Percentiles rank a stretch among this genome's conserved stretches.
phyloP scores from a whole-genome alignment of 2,797 vertebrate genomes.

The Paramormyrops hopkinsi region DNA sequence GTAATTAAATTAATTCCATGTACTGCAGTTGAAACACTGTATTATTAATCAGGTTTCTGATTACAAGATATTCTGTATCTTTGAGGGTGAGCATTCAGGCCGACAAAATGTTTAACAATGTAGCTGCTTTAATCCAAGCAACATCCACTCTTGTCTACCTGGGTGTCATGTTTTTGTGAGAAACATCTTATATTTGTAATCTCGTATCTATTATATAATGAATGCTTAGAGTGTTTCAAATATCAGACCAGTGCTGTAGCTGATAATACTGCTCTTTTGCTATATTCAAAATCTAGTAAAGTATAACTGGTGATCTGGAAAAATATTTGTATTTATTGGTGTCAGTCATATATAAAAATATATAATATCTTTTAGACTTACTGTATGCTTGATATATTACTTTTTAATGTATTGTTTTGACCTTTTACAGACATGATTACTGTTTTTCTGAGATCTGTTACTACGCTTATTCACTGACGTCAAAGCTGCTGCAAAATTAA shows the following conservation, averaged over 20 bases:
- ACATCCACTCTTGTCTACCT: neutral
- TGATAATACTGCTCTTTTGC: neutral
- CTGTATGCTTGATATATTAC: neutral
- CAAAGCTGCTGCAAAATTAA: neutral
- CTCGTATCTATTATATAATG: neutral
- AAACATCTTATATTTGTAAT: neutral
- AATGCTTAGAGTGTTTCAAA: neutral
- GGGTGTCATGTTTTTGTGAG: neutral
- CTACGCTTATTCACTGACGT: neutral
- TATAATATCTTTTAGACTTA: neutral
- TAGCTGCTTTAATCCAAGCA: neutral
- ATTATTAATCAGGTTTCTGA: constrained; percentile 1
- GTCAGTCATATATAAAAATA: neutral
- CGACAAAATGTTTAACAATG: neutral
- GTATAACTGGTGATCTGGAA: neutral
- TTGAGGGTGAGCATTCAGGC: neutral
- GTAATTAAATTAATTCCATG: neutral
- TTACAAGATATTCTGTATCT: neutral
- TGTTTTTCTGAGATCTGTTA: neutral
- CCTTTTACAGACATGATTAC: neutral
- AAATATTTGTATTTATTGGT: neutral
- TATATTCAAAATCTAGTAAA: neutral
- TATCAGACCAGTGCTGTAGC: neutral
- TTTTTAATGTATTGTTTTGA: neutral
- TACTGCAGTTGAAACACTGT: neutral